Base-by-base conservation (phyloP, 2,888 invertebrate genomes). In the Leucoptera coffeella region DNA sequence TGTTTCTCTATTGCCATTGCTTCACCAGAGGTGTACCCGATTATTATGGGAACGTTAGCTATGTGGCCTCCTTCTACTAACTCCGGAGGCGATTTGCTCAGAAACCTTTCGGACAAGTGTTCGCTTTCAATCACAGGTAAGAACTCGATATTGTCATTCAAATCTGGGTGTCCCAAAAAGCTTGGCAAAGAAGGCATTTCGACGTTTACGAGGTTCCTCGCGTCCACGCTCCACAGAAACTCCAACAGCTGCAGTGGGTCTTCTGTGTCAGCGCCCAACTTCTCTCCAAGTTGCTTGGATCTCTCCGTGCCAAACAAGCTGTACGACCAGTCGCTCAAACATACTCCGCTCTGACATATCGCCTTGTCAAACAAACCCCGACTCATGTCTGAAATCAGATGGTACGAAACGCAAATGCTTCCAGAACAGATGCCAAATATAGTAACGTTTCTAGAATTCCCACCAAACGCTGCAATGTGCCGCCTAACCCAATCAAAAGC, bases 341-440 rank as follows among this genome's bases (percentile, higher is more conserved):
- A 60, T 2, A 64, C 56, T 14, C 73, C 73, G 30, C 72, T 72
- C 45, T 72, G 72, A 33, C 69, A 65, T 29, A 73, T 69, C 2
- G 65, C 72, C 43, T 65, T 71, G 37, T 54, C 38, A 33, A 67
- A 71, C 30, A 71, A 41, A 8, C 61, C 61, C 25, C 41, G 32
- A 31, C 67, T 69, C 58, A 65, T 57, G 32, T 53, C 47, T 1
- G 72, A 72, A 24, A 62, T 20, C 28, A 69, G 38, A 34, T 72
- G 64, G 30, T 49, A 52, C 0, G 67, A 60, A 2, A 50, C 45
- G 2, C 60, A 50, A 1, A 59, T 59, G 1, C 57, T 46, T 2
- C 72, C 72, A 2, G 72, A 72, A 34, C 72, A 71, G 35, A 65
- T 65, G 2, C 72, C 72, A 33, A 71, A 69, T 13, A 72, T 51